Base-by-base conservation (phyloP, 2,797 vertebrate species). In the Paratrypauchen microcephalus region DNA sequence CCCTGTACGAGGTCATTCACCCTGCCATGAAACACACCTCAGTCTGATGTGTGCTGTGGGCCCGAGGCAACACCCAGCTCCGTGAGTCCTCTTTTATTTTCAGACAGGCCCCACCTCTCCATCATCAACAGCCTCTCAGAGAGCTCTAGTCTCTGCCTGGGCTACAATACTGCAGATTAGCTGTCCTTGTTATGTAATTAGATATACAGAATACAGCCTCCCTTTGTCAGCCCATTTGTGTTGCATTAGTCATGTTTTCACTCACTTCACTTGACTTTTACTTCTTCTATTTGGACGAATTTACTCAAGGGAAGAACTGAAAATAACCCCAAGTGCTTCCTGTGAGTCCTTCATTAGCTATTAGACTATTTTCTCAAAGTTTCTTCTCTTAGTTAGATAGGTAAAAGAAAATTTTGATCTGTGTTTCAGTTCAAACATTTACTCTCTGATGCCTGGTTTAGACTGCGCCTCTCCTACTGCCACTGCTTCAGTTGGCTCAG, bases 401-500 rank as follows among this genome's bases (percentile, higher is more conserved):
- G 70, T 76, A 84, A 70, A 86, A 77, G 70, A 82, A 64, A 67
- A 57, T 74, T 77, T 74, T 64, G 64, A 74, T 83, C 80, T 81
- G 77, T 71, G 71, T 76, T 78, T 9, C 50, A 54, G 70, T 74
- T 59, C 39, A 60, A 75, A 62, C 75, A 70, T 67, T 74, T 67
- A 72, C 78, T 75, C 72, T 70, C 15, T 45, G 45, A 45, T 58
- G 64, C 74, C 82, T 79, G 79, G 74, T 78, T 74, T 75, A 70
- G 73, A 84, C 83, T 70, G 26, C 13, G 82, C 78, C 74, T 81
- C 80, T 83, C 77, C 74, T 56, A 58, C 74, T 88, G 80, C 87
- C 81, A 76, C 84, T 83, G 81, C 89, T 83, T 82, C 80, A 88
- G 87, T 89, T 88, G 89, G 85, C 87, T 70, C 79, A 83, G 82